These are phyloP conservation scores for Hoplodrina ambigua DNA, from an alignment of 2,888 invertebrate genomes.

Conservation along the genomic window DNA sequence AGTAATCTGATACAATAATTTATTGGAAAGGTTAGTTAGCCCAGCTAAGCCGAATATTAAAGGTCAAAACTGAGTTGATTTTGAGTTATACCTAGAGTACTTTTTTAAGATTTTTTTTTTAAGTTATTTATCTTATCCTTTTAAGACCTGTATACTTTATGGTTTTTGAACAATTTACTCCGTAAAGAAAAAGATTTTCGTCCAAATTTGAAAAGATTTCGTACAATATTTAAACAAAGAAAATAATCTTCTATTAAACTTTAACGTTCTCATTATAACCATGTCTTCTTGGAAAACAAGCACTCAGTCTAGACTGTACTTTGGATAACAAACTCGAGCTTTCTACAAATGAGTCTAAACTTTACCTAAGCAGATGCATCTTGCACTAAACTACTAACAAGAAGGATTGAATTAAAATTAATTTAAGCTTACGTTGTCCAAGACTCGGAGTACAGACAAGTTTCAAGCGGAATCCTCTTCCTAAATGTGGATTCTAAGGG, in stretches of 20 bases:
- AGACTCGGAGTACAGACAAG: constrained; percentile 52
- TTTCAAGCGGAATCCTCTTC: constrained; percentile 54
- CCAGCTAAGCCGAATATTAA: too few relatives aligned
- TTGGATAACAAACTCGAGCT: constrained; percentile 41
- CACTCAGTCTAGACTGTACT: constrained; percentile 45
- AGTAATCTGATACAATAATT: too few relatives aligned
- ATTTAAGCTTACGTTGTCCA: constrained; percentile 68
- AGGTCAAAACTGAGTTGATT: not conserved
- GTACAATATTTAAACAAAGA: not conserved
- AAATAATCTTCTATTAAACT: constrained; percentile 27
- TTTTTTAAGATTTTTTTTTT: too few relatives aligned
- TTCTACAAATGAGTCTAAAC: constrained; percentile 57
- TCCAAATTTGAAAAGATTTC: not conserved
- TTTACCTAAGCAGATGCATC: constrained; percentile 61
- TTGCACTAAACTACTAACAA: constrained; percentile 60
- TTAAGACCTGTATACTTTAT: not conserved
- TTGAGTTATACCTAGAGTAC: too few relatives aligned
- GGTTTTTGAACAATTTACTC: not conserved
- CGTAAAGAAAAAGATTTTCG: not conserved
- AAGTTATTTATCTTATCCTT: too few relatives aligned
- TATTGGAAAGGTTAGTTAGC: not conserved
- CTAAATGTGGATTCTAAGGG: constrained; percentile 55
- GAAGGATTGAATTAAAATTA: constrained; percentile 73
- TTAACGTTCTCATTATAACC: constrained; percentile 21
- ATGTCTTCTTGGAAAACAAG: constrained; percentile 18